Evolutionary conservation across 1,140 invertebrate species (phyloP), one percentile per base, ranked within the genome.

Genomic region (Proctacanthus coquilletti): DNA sequence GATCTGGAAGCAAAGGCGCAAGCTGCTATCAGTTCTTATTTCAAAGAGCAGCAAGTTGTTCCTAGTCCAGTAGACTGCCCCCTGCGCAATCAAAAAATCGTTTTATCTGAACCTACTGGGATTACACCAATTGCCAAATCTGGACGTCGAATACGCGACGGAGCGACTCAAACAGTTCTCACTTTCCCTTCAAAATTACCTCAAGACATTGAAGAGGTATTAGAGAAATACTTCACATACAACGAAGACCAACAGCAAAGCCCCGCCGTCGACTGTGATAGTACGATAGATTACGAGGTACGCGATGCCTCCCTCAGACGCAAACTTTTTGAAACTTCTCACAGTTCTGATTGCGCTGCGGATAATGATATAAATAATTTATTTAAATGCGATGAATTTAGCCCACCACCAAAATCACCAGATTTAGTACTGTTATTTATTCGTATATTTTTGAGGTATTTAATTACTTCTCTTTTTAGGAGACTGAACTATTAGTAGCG

Each of bases 151-250:
- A 51, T 14, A 39, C 46, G 53, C 4, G 50, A 60, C 27, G 52
- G 48, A 25, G 46, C 47, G 14, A 48, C 57, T 10, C 69, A 71
- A 45, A 71, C 69, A 20, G 49, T 62, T 45, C 48, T 70, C 20
- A 55, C 62, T 4, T 36, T 71, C 23, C 68, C 69, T 3, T 42
- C 60, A 1, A 40, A 61, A 19, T 45, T 71, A 18, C 68, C 68
- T 0, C 38, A 49, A 29, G 50, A 63, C 9, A 42, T 71, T 2
- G 66, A 67, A 42, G 63, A 69, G 31, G 57, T 52, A 1, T 45
- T 71, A 18, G 63, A 62, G 42, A 65, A 67, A 9, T 70, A 65
- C 37, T 61, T 63, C 5, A 65, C 62, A 21, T 69, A 66, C 31
- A 63, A 43, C 19, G 52, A 62, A 46, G 56, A 36, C 20, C 39